These are phyloP conservation scores for Rambutsinella grinnellia DNA, from an alignment of 2,888 invertebrate genomes.

Conservation along the genomic window DNA sequence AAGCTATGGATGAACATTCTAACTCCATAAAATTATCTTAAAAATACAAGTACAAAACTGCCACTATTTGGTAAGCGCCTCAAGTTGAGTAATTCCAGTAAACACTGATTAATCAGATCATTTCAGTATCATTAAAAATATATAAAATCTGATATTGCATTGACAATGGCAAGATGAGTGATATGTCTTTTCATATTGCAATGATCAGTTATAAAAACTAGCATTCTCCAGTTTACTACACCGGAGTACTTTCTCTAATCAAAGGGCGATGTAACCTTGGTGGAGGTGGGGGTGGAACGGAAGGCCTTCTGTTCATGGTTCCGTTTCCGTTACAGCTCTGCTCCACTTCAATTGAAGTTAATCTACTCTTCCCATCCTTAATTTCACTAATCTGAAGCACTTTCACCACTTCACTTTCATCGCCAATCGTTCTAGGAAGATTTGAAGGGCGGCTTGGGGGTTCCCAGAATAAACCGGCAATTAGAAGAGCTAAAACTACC, in stretches of 20 bases:
- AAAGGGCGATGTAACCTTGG: conserved; percentile 13
- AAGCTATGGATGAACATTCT: too few species aligned
- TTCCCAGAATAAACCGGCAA: conserved; percentile 48
- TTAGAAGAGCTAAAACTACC: conserved; percentile 42
- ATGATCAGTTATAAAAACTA: background rate
- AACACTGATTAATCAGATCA: background rate
- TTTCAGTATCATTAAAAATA: background rate
- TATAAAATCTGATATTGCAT: background rate
- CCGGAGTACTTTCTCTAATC: conserved; percentile 9
- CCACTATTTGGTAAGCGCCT: background rate
- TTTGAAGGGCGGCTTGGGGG: conserved; percentile 55
- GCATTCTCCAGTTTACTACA: background rate
- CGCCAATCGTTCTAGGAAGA: conserved; percentile 27
- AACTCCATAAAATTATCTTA: too few species aligned
- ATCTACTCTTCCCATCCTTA: conserved; percentile 7
- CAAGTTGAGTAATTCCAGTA: background rate
- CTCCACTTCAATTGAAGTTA: conserved; percentile 8
- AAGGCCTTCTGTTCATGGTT: conserved; percentile 7
- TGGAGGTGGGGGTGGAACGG: conserved; percentile 29
- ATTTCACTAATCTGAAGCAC: conserved; percentile 7
- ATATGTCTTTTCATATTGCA: background rate
- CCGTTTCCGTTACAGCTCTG: background rate
- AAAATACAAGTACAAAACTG: conserved; percentile 11
- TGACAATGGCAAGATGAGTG: background rate
- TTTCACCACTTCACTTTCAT: conserved; percentile 31